Conservation (phyloP, 2,888 invertebrate genomes). For the Schizotus pectinicornis region DNA sequence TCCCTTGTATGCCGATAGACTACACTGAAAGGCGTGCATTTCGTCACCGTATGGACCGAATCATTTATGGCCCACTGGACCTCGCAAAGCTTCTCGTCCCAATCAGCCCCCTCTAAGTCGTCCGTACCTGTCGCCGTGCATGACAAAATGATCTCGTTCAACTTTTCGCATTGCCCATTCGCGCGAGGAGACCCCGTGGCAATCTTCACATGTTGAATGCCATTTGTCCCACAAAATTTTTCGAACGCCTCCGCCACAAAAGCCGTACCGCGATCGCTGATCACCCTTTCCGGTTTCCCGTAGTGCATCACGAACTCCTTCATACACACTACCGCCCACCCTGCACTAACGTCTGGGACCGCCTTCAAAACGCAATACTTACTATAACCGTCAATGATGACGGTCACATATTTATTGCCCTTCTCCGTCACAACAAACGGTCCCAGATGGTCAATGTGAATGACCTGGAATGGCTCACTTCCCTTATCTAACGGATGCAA, state of each 20-base stretch:
- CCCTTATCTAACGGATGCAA: too few relatives aligned
- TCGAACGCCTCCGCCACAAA: slow-evolving; percentile 27
- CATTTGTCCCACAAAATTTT: slow-evolving; percentile 19
- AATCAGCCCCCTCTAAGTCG: slow-evolving; percentile 28
- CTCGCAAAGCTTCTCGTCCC: slow-evolving; percentile 39
- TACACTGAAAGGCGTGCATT: slow-evolving; percentile 31
- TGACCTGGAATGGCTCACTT: too few relatives aligned
- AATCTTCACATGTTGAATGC: slow-evolving; percentile 26
- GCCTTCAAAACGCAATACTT: slow-evolving; percentile 41
- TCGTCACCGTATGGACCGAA: slow-evolving; percentile 30
- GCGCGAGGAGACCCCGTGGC: slow-evolving; percentile 25
- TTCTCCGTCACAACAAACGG: slow-evolving; percentile 38
- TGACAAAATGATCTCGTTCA: slow-evolving; percentile 11
- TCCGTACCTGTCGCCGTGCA: slow-evolving; percentile 13
- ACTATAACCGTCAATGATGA: slow-evolving; percentile 42
- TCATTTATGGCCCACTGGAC: slow-evolving; percentile 40
- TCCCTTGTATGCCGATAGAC: slow-evolving; percentile 28
- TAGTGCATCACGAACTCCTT: slow-evolving; percentile 33
- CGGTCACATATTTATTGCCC: slow-evolving; percentile 38
- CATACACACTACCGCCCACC: slow-evolving; percentile 26
- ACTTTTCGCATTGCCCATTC: slow-evolving; percentile 23
- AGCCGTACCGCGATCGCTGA: slow-evolving; percentile 30
- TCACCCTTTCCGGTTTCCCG: slow-evolving; percentile 33
- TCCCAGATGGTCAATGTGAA: slow-evolving; percentile 46
- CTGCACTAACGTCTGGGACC: slow-evolving; percentile 30